Conservation (phyloP, 1,140 invertebrate genomes). For the Propsilocerus akamusi region DNA sequence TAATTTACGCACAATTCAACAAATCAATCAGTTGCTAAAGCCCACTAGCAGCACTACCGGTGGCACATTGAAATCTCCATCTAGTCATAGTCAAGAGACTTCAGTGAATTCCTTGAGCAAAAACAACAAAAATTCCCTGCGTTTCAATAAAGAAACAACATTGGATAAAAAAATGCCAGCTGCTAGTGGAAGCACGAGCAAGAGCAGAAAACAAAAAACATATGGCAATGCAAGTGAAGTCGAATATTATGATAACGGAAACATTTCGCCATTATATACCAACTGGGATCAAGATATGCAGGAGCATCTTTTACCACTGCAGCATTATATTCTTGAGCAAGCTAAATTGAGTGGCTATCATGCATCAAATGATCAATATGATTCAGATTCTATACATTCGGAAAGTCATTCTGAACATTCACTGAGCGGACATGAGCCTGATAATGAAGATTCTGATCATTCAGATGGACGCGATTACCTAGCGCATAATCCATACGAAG, state of each 20-base stretch:
- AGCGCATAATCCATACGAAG: constrained; percentile 26
- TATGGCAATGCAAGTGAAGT: constrained; percentile 16
- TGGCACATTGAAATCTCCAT: not conserved
- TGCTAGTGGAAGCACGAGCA: not conserved
- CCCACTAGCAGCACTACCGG: too few species aligned
- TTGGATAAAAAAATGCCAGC: not conserved
- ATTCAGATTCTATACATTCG: constrained; percentile 46
- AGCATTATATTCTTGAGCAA: constrained; percentile 77
- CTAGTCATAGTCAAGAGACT: constrained; percentile 4
- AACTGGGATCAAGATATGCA: constrained; percentile 50
- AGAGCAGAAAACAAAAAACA: constrained; percentile 12
- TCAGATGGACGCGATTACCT: constrained; percentile 41
- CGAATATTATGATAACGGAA: constrained; percentile 32
- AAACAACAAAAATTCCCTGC: not conserved
- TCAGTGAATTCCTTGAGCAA: not conserved
- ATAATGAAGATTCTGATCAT: constrained; percentile 47
- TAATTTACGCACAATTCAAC: constrained; percentile 4
- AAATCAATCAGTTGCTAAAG: constrained; percentile 5
- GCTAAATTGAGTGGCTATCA: constrained; percentile 54
- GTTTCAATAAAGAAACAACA: not conserved
- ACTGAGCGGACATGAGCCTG: constrained; percentile 40
- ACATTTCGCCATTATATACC: constrained; percentile 43
- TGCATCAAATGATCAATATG: constrained; percentile 41
- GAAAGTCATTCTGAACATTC: constrained; percentile 32
- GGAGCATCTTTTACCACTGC: constrained; percentile 58